A percentile compares a stretch with the other conserved stretches of the same genome.
Evolutionary conservation across 23 tunicate genomes (phyloP).

Genomic region (Trididemnum nubilum): DNA sequence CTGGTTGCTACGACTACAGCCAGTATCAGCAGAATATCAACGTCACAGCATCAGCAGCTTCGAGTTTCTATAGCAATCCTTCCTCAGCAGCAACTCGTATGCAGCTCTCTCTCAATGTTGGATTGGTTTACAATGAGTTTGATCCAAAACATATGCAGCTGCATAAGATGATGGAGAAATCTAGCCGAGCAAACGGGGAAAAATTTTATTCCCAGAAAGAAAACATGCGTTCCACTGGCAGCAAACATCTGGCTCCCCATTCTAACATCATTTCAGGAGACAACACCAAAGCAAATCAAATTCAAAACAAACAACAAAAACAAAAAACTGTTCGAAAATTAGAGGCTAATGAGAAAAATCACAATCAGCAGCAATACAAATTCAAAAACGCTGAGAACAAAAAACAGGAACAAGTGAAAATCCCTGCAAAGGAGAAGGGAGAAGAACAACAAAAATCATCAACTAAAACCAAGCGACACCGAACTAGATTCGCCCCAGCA

Average conservation of each 20-base stretch:
- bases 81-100: not conserved
- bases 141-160: conserved; percentile 11
- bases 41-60: not conserved
- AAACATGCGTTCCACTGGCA: not conserved
- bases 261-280: not conserved
- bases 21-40: not conserved
- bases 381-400: not conserved
- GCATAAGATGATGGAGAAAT: not conserved
- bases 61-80: not conserved
- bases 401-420: not conserved
- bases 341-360: not conserved
- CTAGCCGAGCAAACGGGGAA: not conserved
- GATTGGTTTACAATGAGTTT: not conserved
- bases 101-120: not conserved
- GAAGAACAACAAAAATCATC: not conserved
- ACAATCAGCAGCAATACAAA: not conserved
- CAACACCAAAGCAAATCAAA: not conserved
- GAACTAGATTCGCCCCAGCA: conserved; percentile 83
- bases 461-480: conserved; percentile 65
- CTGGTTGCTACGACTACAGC: not conserved
- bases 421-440: not conserved
- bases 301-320: not conserved
- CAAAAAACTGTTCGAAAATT: too few species aligned
- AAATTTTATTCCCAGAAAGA: not conserved
- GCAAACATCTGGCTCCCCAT: too few species aligned